A percentile compares a stretch with the other conserved stretches of the same genome.
These are phyloP conservation scores for Drosophila arizonae DNA, from an alignment of 1,140 invertebrate genomes.

Conservation along the genomic window DNA sequence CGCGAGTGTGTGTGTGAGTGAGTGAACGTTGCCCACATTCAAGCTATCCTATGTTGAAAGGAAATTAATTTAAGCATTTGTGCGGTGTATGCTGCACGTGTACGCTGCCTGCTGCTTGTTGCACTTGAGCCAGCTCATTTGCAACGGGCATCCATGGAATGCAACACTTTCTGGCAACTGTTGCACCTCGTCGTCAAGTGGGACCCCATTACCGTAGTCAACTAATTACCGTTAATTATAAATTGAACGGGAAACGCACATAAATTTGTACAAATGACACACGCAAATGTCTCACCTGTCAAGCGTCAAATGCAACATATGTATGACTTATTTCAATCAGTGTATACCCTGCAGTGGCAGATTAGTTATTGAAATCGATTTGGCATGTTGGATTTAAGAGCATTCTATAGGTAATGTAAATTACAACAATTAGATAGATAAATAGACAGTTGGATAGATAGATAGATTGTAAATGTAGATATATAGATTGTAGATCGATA, in stretches of 20 bases:
- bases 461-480: too few relatives aligned
- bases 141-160: constrained; percentile 22
- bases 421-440: too few relatives aligned
- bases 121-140: constrained; percentile 42
- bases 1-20: neutral
- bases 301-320: constrained; percentile 57
- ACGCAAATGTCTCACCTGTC: constrained; percentile 31
- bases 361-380: neutral
- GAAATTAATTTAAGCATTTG: constrained; percentile 69
- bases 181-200: constrained; percentile 45
- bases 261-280: constrained; percentile 36
- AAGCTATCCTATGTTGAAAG: constrained; percentile 34
- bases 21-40: constrained; percentile 33
- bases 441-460: too few relatives aligned
- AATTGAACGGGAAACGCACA: constrained; percentile 32
- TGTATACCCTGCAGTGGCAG: neutral
- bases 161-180: constrained; percentile 47
- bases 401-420: too few relatives aligned
- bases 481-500: too few relatives aligned
- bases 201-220: constrained; percentile 15
- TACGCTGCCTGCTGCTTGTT: neutral
- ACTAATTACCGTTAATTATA: constrained; percentile 70
- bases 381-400: neutral
- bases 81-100: constrained; percentile 13
- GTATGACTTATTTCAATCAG: constrained; percentile 44